Percentiles rank a stretch among this genome's conserved stretches.
Evolutionary conservation across 2,113 vertebrate genomes (phyloP).

Genomic region (Zosterops borbonicus): DNA sequence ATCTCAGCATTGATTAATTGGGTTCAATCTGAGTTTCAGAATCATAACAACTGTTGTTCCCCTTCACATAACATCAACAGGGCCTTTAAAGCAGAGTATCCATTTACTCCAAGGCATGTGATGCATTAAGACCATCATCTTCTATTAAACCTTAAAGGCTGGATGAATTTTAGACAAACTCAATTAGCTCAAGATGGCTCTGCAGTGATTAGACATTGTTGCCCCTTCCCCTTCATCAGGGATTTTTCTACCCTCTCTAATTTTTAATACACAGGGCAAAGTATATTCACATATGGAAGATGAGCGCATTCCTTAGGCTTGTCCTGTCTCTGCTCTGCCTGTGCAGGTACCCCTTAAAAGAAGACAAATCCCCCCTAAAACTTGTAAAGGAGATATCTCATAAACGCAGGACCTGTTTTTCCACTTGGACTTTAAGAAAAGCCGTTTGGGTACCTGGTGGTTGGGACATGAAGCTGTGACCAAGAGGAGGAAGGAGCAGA

Average conservation of each 20-base stretch:
- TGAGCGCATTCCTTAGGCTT: neutral
- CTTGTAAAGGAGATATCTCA: neutral
- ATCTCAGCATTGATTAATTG: constrained; percentile 83
- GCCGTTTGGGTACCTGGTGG: neutral
- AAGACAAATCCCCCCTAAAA: constrained; percentile 11
- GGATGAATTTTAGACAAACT: constrained; percentile 78
- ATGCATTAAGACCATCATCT: constrained; percentile 70
- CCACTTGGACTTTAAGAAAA: neutral
- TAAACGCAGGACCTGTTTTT: neutral
- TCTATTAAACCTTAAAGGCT: constrained; percentile 74
- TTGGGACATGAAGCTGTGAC: neutral
- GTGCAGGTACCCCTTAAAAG: neutral
- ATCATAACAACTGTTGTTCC: constrained; percentile 82
- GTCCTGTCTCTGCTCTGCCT: neutral
- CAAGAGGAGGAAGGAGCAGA: neutral
- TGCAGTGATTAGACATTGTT: constrained; percentile 63
- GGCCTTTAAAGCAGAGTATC: constrained; percentile 78
- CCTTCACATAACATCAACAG: constrained; percentile 74
- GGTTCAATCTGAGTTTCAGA: constrained; percentile 80
- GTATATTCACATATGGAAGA: constrained; percentile 36
- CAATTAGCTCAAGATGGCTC: constrained; percentile 77
- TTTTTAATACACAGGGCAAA: neutral
- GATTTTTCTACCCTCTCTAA: constrained; percentile 38
- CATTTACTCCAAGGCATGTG: constrained; percentile 70
- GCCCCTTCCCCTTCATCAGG: constrained; percentile 62